These are phyloP conservation scores for Smittia sp. DNA, from an alignment of 2,888 invertebrate species.

Conservation along the genomic window DNA sequence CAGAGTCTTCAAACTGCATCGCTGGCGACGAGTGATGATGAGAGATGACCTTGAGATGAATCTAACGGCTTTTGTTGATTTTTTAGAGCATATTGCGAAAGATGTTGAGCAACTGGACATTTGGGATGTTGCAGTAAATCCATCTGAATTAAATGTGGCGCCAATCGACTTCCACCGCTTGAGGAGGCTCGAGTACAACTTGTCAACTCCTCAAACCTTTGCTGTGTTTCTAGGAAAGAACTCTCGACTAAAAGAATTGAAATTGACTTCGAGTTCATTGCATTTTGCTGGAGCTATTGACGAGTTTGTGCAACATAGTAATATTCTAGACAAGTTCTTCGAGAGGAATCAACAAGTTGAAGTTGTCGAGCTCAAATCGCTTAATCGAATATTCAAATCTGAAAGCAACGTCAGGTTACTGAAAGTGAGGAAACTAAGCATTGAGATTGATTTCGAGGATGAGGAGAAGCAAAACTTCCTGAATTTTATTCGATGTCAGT, in stretches of 20 bases:
- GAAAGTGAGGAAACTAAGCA: background rate
- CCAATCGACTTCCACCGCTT: background rate
- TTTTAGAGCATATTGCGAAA: background rate
- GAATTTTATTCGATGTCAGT: background rate
- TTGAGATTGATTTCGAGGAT: background rate
- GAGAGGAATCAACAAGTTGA: background rate
- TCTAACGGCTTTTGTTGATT: background rate
- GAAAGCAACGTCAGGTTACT: background rate
- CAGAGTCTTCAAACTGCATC: background rate
- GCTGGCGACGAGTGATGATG: slow-evolving; percentile 5
- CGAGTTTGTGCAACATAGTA: background rate
- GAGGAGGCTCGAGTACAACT: background rate
- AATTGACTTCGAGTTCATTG: background rate
- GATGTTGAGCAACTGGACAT: background rate
- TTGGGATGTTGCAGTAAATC: background rate
- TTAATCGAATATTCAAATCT: background rate
- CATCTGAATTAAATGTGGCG: background rate
- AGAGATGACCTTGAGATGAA: background rate
- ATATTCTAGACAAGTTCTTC: background rate
- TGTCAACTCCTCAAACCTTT: background rate
- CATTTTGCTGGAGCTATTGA: background rate
- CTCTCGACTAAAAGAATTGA: background rate
- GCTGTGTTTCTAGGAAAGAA: background rate
- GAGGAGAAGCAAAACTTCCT: background rate
- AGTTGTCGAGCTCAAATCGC: background rate